A percentile compares a stretch with the other conserved stretches of the same genome.
phyloP scores from a whole-genome alignment of 2,797 vertebrate genomes.

The Acrocephalus scirpaceus region DNA sequence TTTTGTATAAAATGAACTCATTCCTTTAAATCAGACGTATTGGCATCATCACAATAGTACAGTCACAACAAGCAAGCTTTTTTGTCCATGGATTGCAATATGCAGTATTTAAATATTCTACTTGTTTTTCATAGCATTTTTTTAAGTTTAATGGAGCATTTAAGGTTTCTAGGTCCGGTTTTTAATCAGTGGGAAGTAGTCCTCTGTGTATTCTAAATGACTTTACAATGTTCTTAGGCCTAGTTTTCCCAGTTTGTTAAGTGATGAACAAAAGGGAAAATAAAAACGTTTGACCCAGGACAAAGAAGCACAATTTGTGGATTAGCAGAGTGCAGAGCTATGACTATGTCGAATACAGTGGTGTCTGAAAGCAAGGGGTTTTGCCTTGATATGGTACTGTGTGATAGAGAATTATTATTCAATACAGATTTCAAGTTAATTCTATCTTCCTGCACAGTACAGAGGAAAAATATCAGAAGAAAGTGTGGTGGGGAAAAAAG shows the following conservation, averaged over 20 bases:
- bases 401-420: background rate
- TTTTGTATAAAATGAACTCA: slow-evolving; percentile 14
- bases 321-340: background rate
- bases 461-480: background rate
- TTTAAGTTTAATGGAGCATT: background rate
- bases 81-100: background rate
- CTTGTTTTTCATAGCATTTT: background rate
- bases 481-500: background rate
- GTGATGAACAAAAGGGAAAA: background rate
- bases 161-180: background rate
- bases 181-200: slow-evolving; percentile 12
- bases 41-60: background rate
- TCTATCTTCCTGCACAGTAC: background rate
- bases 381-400: background rate
- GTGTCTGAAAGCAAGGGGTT: background rate
- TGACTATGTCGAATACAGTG: background rate
- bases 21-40: background rate
- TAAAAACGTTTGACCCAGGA: background rate
- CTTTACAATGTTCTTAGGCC: background rate
- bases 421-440: background rate
- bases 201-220: background rate
- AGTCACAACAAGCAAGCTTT: background rate
- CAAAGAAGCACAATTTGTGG: background rate
- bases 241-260: background rate
- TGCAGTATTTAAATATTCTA: background rate